Conservation (phyloP, 2,888 invertebrate species). For the Itoplectis maculator region DNA sequence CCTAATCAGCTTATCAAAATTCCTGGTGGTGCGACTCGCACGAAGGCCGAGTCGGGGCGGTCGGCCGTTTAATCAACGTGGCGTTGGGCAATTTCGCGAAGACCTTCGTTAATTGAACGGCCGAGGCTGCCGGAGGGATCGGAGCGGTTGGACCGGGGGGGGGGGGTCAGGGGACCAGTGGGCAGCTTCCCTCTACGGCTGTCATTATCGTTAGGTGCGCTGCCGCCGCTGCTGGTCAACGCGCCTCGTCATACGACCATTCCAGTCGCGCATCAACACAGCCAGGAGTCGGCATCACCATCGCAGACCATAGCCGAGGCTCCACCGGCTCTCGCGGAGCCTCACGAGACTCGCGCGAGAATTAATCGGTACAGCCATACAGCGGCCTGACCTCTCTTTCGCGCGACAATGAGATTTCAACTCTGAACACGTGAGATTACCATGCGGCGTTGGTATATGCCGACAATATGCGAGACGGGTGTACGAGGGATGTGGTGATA, state of each 20-base stretch:
- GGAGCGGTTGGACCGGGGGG: constrained; percentile 8
- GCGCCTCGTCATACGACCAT: constrained; percentile 30
- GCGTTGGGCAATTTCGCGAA: constrained; percentile 68
- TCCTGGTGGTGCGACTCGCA: constrained; percentile 56
- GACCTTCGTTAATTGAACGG: constrained; percentile 69
- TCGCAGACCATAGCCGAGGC: not conserved
- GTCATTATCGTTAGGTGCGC: constrained; percentile 69
- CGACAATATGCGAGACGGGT: constrained; percentile 18
- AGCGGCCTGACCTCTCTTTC: not conserved
- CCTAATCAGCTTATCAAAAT: constrained; percentile 70
- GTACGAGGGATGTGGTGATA: constrained; percentile 37
- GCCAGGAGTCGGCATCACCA: not conserved
- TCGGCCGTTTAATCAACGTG: constrained; percentile 70
- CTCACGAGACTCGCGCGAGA: not conserved
- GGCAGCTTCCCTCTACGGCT: constrained; percentile 57
- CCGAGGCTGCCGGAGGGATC: constrained; percentile 49
- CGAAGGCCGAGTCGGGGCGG: constrained; percentile 52
- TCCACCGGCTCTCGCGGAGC: not conserved
- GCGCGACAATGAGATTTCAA: constrained; percentile 23
- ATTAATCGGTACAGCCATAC: constrained; percentile 14
- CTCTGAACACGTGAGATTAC: constrained; percentile 8
- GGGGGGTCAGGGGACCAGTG: too few relatives aligned
- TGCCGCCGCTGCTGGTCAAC: constrained; percentile 55
- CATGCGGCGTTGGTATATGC: not conserved
- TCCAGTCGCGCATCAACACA: not conserved